phyloP scores from a whole-genome alignment of 2,113 vertebrate genomes.

The Emydura subglobosa region DNA sequence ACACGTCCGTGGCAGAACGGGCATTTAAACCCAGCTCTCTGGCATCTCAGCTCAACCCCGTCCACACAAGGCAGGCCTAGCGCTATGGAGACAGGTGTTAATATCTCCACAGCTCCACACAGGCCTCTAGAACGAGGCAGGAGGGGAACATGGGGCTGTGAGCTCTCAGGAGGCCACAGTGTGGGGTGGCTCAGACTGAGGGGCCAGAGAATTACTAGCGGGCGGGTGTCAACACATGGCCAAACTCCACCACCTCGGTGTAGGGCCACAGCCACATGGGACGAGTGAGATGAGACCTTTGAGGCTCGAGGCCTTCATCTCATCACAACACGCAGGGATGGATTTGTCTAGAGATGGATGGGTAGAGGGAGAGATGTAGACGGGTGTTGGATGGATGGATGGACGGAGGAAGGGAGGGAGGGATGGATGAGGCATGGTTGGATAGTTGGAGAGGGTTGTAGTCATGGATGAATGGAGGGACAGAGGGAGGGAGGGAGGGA shows the following conservation, averaged over 20 bases:
- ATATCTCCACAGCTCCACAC: too few species aligned
- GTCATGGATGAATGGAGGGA: not conserved
- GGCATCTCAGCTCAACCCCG: too few species aligned
- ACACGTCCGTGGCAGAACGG: too few species aligned
- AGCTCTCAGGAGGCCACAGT: too few species aligned
- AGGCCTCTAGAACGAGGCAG: too few species aligned
- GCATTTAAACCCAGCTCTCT: too few species aligned
- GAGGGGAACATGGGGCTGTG: too few species aligned
- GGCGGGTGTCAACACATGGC: not conserved
- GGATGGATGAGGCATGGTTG: not conserved
- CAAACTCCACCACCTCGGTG: not conserved
- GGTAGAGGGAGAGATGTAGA: fast-evolving
- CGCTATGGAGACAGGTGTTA: too few species aligned
- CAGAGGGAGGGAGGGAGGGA: too few species aligned
- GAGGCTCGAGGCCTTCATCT: not conserved
- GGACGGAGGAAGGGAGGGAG: not conserved
- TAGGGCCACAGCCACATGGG: not conserved
- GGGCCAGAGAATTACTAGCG: too few species aligned
- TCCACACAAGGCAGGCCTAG: too few species aligned
- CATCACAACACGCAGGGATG: not conserved
- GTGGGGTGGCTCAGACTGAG: too few species aligned
- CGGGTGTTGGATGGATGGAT: not conserved
- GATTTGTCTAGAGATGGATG: not conserved
- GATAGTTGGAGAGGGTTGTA: not conserved
- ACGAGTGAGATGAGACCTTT: not conserved